phyloP scores from a whole-genome alignment of 2,888 invertebrate genomes.

The Taenaris catops region DNA sequence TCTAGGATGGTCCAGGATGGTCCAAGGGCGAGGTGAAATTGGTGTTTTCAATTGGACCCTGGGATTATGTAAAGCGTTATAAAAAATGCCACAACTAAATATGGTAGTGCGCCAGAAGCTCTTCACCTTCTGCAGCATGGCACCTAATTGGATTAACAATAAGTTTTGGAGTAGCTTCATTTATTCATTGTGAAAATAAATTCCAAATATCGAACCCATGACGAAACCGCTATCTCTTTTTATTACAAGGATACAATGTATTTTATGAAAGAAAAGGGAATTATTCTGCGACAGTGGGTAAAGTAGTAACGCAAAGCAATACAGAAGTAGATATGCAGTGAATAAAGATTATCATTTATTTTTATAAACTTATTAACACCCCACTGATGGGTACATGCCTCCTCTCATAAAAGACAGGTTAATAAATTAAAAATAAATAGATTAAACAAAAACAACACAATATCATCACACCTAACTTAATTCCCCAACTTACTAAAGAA shows the following conservation, averaged over 20 bases:
- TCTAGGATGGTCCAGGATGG: slow-evolving; percentile 59
- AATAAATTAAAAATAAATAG: no score
- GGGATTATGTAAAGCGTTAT: slow-evolving; percentile 42
- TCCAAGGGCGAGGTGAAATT: slow-evolving; percentile 65
- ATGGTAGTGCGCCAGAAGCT: slow-evolving; percentile 10
- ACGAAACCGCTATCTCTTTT: no score
- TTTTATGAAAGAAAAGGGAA: slow-evolving; percentile 8
- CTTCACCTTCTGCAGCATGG: slow-evolving; percentile 7
- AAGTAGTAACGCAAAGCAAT: not conserved
- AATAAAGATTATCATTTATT: not conserved
- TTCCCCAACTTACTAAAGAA: no score
- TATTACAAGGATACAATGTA: no score
- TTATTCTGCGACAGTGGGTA: no score
- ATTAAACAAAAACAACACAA: no score
- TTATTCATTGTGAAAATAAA: not conserved
- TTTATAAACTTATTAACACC: not conserved
- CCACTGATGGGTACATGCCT: no score
- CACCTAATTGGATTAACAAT: slow-evolving; percentile 15
- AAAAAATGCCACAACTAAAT: slow-evolving; percentile 19
- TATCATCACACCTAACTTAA: no score
- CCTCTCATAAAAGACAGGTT: no score
- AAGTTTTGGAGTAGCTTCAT: slow-evolving; percentile 14
- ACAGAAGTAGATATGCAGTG: not conserved
- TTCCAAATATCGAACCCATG: no score
- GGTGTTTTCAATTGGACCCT: slow-evolving; percentile 75